phyloP scores from a whole-genome alignment of 2,888 invertebrate species.

The Pecten maximus region DNA sequence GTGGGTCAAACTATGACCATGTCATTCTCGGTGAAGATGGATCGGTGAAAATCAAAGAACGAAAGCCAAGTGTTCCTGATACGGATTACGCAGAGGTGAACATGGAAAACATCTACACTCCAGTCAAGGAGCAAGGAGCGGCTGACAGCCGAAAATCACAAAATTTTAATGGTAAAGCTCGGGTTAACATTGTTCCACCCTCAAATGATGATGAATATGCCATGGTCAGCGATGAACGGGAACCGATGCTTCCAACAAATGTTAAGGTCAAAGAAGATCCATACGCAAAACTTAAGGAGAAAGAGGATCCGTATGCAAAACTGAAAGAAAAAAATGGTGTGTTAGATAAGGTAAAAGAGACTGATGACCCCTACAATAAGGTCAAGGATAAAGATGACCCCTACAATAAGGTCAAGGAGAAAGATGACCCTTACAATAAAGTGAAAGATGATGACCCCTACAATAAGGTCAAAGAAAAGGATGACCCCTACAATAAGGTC shows the following conservation, averaged over 20 bases:
- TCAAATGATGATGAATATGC: neutral
- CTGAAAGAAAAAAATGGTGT: slow-evolving; percentile 52
- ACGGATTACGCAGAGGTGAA: slow-evolving; percentile 65
- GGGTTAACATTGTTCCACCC: neutral
- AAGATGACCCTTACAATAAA: slow-evolving; percentile 37
- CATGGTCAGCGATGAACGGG: neutral
- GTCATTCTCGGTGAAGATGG: slow-evolving; percentile 60
- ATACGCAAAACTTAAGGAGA: slow-evolving; percentile 39
- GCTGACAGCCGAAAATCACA: slow-evolving; percentile 36
- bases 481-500: slow-evolving; percentile 41
- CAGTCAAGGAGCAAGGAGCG: slow-evolving; percentile 54
- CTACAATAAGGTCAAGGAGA: slow-evolving; percentile 54
- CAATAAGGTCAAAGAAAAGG: slow-evolving; percentile 35
- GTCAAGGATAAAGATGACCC: slow-evolving; percentile 54
- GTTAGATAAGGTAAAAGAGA: slow-evolving; percentile 23
- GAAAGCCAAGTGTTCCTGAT: slow-evolving; percentile 31
- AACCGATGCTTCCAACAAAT: slow-evolving; percentile 40
- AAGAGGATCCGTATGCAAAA: slow-evolving; percentile 60
- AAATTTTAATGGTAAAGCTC: neutral
- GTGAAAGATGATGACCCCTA: slow-evolving; percentile 42
- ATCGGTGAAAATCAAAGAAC: slow-evolving; percentile 48
- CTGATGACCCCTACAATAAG: slow-evolving; percentile 43
- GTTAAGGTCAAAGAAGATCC: slow-evolving; percentile 13
- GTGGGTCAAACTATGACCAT: slow-evolving; percentile 68
- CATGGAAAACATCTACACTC: slow-evolving; percentile 60